Evolutionary conservation across 2,113 vertebrate species (phyloP).

Genomic region (Cyrtonyx montezumae): DNA sequence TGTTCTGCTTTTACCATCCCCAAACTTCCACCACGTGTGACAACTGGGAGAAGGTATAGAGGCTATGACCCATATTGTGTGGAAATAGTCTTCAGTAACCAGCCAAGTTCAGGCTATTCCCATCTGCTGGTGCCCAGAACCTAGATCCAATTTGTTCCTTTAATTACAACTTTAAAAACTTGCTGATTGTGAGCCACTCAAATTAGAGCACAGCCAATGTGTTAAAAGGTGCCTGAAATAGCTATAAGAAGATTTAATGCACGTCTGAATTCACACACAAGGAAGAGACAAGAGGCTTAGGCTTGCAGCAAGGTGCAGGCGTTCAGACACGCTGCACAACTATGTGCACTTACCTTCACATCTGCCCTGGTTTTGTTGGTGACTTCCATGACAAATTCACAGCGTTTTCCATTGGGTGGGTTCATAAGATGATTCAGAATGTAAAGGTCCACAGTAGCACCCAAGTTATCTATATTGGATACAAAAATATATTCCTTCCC

Average conservation of each 20-base stretch:
- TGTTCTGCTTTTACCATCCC: not conserved
- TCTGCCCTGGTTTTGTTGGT: constrained; percentile 97
- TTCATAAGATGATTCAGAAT: constrained; percentile 96
- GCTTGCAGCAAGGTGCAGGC: not conserved
- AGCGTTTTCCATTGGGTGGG: constrained; percentile 88
- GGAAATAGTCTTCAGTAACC: not conserved
- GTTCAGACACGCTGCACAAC: not conserved
- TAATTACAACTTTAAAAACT: not conserved
- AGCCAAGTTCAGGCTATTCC: not conserved
- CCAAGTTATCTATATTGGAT: constrained; percentile 98
- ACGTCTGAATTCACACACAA: not conserved
- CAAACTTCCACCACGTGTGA: not conserved
- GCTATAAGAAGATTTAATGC: not conserved
- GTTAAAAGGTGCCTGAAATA: constrained; percentile 32
- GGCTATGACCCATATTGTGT: not conserved
- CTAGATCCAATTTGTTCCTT: not conserved
- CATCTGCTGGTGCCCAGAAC: not conserved
- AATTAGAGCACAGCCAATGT: constrained; percentile 22
- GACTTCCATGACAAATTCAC: constrained; percentile 99
- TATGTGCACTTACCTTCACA: constrained; percentile 86
- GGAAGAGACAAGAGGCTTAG: not conserved
- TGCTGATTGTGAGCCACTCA: constrained; percentile 24
- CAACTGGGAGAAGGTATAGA: not conserved
- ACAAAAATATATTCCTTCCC: constrained; percentile 98
- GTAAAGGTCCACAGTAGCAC: constrained; percentile 96